Evolutionary conservation across 2,113 vertebrate genomes (phyloP).

Genomic region (Uropsilus gracilis): DNA sequence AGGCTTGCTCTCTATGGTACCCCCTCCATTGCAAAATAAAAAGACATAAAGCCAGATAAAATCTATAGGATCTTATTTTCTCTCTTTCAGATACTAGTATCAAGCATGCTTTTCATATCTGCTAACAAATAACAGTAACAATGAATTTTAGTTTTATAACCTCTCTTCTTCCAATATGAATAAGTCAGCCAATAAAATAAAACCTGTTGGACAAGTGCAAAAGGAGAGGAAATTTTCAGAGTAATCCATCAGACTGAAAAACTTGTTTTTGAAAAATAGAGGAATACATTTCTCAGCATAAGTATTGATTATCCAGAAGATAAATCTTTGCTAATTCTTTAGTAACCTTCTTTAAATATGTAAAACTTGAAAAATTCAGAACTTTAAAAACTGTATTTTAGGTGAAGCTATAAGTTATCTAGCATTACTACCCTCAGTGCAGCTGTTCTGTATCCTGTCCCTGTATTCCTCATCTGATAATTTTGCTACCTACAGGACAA

Average conservation of each 20-base stretch:
- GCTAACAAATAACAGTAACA: background rate
- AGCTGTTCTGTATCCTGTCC: background rate
- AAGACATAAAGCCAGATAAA: background rate
- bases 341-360: conserved; percentile 16
- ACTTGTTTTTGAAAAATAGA: background rate
- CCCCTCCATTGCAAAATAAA: background rate
- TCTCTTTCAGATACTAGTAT: background rate
- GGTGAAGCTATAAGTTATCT: conserved; percentile 9
- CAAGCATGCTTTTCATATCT: conserved; percentile 16
- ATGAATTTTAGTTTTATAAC: conserved; percentile 26
- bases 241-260: background rate
- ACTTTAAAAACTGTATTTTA: background rate
- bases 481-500: conserved; percentile 54
- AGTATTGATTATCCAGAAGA: background rate
- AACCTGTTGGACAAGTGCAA: background rate
- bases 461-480: background rate
- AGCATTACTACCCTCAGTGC: background rate
- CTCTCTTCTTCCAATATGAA: background rate
- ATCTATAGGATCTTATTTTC: background rate
- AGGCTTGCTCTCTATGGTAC: background rate
- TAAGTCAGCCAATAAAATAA: background rate
- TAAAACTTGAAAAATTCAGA: background rate
- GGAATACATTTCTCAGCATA: background rate
- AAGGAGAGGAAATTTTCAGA: background rate
- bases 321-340: conserved; percentile 30